These are phyloP conservation scores for Cephalotes varians DNA, from an alignment of 2,888 invertebrate species.

Conservation along the genomic window DNA sequence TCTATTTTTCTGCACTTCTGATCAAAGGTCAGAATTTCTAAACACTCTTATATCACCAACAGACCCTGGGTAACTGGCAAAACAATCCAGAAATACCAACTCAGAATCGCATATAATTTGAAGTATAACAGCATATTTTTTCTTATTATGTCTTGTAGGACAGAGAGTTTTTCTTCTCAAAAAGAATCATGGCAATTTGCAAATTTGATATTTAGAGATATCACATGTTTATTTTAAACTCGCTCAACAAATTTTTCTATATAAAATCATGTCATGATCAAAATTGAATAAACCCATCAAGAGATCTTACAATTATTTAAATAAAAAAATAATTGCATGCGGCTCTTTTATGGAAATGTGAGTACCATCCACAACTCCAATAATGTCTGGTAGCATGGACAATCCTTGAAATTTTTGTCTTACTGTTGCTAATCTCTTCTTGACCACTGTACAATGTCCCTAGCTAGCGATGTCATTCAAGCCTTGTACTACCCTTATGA, in stretches of 20 bases:
- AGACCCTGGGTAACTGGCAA: background rate
- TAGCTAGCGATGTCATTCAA: background rate
- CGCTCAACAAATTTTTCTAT: too few species aligned
- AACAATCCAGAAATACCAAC: background rate
- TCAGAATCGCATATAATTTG: background rate
- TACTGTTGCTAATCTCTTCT: background rate
- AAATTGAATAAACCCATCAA: too few species aligned
- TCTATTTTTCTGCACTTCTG: background rate
- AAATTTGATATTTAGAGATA: background rate
- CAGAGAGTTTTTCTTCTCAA: background rate
- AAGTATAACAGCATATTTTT: background rate
- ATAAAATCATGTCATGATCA: too few species aligned
- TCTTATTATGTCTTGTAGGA: background rate
- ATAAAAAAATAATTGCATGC: background rate
- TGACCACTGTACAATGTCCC: background rate
- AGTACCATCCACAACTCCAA: background rate
- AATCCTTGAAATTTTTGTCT: background rate
- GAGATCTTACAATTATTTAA: background rate
- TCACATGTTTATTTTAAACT: too few species aligned
- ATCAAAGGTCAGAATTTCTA: constrained; percentile 1
- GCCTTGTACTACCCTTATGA: background rate
- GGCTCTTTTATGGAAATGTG: background rate
- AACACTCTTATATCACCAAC: background rate
- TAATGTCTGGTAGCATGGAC: background rate
- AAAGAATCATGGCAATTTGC: background rate